A percentile compares a stretch with the other conserved stretches of the same genome.
These are phyloP conservation scores for Hoplostethus mediterraneus DNA, from an alignment of 2,797 vertebrate genomes.

Conservation along the genomic window DNA sequence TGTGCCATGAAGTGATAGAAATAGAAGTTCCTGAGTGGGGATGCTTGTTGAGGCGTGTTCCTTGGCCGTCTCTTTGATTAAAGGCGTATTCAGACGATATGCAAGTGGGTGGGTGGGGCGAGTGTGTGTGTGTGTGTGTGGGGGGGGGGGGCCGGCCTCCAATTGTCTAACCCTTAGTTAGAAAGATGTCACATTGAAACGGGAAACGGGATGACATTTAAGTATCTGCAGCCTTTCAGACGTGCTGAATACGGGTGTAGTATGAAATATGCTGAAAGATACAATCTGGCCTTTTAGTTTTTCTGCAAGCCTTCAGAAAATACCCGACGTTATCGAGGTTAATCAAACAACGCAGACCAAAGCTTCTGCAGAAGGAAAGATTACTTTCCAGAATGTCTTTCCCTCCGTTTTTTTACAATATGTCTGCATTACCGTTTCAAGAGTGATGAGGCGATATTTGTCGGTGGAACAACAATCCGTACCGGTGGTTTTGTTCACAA, in stretches of 20 bases:
- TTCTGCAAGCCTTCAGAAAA: conserved; percentile 35
- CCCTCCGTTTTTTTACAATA: conserved; percentile 20
- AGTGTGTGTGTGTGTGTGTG: conserved; percentile 12
- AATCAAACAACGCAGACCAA: neutral
- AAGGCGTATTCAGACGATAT: conserved; percentile 73
- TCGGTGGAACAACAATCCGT: conserved; percentile 56
- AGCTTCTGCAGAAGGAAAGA: too few species aligned
- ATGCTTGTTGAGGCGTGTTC: conserved; percentile 70
- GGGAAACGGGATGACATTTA: conserved; percentile 46
- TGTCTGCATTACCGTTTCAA: conserved; percentile 21
- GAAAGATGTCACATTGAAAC: conserved; percentile 37
- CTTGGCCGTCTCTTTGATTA: conserved; percentile 60
- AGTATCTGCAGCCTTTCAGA: conserved; percentile 49
- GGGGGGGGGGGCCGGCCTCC: neutral
- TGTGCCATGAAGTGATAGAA: conserved; percentile 76
- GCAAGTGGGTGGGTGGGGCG: too few species aligned
- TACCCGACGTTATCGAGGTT: conserved; percentile 35
- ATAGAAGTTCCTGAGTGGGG: conserved; percentile 63
- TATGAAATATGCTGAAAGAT: conserved; percentile 51
- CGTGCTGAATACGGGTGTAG: conserved; percentile 30
- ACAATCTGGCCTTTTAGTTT: conserved; percentile 53
- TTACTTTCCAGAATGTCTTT: neutral
- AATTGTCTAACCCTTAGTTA: conserved; percentile 14
- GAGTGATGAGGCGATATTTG: conserved; percentile 50
- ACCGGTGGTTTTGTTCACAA: conserved; percentile 74